phyloP scores from a whole-genome alignment of 2,113 vertebrate species.

The Neodon shergylaensis region DNA sequence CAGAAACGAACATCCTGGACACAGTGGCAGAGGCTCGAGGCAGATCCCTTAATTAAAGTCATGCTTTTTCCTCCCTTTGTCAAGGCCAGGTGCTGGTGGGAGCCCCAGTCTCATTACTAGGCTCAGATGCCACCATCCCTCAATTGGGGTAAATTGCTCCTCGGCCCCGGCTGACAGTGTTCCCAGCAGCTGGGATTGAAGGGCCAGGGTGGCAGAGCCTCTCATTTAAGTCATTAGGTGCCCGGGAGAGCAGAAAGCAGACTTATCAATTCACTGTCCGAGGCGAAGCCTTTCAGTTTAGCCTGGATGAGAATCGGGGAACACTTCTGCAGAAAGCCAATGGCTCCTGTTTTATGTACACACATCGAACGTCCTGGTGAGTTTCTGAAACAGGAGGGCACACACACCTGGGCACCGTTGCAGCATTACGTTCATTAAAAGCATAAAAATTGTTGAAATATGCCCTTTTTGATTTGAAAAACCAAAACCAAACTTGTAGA shows the following conservation, averaged over 20 bases:
- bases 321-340: not conserved
- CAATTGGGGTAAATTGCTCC: slow-evolving; percentile 1
- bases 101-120: slow-evolving; percentile 40
- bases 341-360: not conserved
- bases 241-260: not conserved
- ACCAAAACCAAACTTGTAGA: not conserved
- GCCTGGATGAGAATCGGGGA: not conserved
- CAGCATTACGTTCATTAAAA: not conserved
- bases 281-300: not conserved
- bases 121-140: not conserved
- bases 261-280: not conserved
- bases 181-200: not conserved
- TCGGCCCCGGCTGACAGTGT: slow-evolving; percentile 30
- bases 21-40: not conserved
- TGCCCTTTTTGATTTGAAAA: not conserved
- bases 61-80: not conserved
- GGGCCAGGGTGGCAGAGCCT: not conserved
- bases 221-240: not conserved
- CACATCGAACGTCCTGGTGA: not conserved
- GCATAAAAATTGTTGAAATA: slow-evolving; percentile 26
- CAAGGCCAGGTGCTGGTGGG: slow-evolving; percentile 25
- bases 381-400: not conserved
- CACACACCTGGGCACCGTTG: not conserved
- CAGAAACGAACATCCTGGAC: not conserved
- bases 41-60: slow-evolving; percentile 42